Conservation (phyloP, 2,113 vertebrate genomes). For the Hippoglossus stenolepis region DNA sequence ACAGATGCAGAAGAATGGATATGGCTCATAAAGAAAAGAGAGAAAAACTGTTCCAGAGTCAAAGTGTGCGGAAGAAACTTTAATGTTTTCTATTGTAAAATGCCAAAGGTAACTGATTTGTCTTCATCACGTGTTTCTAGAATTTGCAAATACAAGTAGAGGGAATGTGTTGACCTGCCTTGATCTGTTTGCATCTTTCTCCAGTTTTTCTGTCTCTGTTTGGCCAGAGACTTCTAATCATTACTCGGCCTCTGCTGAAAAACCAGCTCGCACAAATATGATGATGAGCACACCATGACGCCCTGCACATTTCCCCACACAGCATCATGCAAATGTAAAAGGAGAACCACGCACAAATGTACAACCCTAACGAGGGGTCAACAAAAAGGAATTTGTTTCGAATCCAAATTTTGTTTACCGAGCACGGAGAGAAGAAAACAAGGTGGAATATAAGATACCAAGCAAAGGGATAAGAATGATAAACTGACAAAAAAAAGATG, state of each 20-base stretch:
- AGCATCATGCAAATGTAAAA: constrained; percentile 15
- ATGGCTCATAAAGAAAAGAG: neutral
- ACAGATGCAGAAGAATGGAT: neutral
- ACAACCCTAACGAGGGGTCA: neutral
- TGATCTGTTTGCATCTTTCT: constrained; percentile 16
- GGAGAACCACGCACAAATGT: neutral
- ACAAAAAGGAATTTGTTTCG: neutral
- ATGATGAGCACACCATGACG: constrained; percentile 36
- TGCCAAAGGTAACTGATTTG: too few species aligned
- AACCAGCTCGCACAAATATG: constrained; percentile 35
- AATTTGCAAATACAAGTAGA: neutral
- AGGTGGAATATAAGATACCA: constrained; percentile 3
- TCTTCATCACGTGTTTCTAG: neutral
- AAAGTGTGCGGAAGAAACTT: too few species aligned
- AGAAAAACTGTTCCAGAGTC: neutral
- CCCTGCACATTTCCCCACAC: neutral
- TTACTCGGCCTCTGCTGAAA: constrained; percentile 30
- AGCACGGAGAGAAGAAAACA: neutral
- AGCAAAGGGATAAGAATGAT: constrained; percentile 20
- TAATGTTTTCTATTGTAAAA: neutral
- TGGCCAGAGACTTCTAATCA: constrained; percentile 29
- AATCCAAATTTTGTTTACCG: constrained; percentile 11
- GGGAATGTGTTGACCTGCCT: neutral
- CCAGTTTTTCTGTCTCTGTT: constrained; percentile 12
- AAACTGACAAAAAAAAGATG: neutral